These are phyloP conservation scores for Xanthorhoe spadicearia DNA, from an alignment of 2,888 invertebrate species.

Conservation along the genomic window DNA sequence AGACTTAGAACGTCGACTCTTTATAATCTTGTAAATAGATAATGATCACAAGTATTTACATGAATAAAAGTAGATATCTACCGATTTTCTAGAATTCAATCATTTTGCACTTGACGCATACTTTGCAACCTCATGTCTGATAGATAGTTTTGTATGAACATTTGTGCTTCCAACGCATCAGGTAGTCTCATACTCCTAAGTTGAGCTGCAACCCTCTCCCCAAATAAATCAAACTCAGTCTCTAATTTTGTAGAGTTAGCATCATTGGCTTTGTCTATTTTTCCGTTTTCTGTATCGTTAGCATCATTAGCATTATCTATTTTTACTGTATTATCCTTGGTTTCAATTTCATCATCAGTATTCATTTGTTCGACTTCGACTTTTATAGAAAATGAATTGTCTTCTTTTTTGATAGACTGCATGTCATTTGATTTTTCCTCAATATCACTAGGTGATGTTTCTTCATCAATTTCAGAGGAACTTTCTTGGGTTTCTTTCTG, in stretches of 20 bases:
- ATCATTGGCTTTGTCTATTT: neutral
- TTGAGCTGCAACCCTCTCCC: slow-evolving; percentile 38
- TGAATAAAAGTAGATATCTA: too few species aligned
- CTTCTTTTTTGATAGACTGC: too few species aligned
- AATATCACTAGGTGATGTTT: neutral
- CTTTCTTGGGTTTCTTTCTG: neutral
- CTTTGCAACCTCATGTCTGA: slow-evolving; percentile 32
- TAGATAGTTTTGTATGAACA: slow-evolving; percentile 40
- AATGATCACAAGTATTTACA: too few species aligned
- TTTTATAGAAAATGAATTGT: too few species aligned
- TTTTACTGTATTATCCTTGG: neutral
- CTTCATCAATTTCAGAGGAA: neutral
- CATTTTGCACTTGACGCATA: too few species aligned
- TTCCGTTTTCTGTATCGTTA: neutral
- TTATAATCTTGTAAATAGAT: too few species aligned
- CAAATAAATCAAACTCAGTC: slow-evolving; percentile 40
- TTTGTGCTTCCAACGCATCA: slow-evolving; percentile 38
- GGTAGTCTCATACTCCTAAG: slow-evolving; percentile 33
- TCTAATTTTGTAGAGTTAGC: neutral
- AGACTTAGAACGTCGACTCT: too few species aligned
- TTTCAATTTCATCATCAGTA: neutral
- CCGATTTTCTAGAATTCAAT: too few species aligned
- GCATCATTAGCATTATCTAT: neutral
- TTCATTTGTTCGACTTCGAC: too few species aligned
- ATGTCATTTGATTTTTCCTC: neutral